phyloP scores from a whole-genome alignment of 2,113 vertebrate species.

The Ginglymostoma cirratum region DNA sequence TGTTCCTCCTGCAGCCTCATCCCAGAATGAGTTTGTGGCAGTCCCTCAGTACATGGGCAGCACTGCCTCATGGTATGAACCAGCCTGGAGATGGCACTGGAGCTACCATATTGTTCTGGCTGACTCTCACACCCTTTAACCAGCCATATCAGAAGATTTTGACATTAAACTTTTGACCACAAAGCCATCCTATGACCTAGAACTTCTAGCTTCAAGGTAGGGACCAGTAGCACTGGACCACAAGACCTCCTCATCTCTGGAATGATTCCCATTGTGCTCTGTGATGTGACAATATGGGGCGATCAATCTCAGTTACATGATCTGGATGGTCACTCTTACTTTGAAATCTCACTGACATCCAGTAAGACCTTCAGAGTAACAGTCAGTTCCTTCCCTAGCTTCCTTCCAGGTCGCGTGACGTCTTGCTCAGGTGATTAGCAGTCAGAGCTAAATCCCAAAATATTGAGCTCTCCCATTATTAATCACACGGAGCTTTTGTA shows the following conservation, averaged over 20 bases:
- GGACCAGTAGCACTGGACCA: too few species aligned
- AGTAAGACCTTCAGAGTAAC: not conserved
- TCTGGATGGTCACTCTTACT: not conserved
- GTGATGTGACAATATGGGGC: not conserved
- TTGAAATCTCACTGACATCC: not conserved
- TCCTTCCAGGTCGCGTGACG: not conserved
- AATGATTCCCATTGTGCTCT: not conserved
- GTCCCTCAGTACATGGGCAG: too few species aligned
- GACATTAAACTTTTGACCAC: too few species aligned
- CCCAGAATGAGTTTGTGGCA: too few species aligned
- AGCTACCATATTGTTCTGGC: too few species aligned
- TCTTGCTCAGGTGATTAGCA: constrained; percentile 10
- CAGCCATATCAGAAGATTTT: too few species aligned
- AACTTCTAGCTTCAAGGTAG: too few species aligned
- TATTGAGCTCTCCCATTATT: not conserved
- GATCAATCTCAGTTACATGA: not conserved
- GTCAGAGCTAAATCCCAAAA: not conserved
- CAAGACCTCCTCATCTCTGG: not conserved
- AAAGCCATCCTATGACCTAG: too few species aligned
- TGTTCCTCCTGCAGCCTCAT: too few species aligned
- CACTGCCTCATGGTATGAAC: too few species aligned
- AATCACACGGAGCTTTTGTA: not conserved
- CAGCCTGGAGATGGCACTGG: too few species aligned
- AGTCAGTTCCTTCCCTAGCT: not conserved
- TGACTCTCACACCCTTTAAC: too few species aligned